Evolutionary conservation across 2,113 vertebrate genomes (phyloP), one percentile per base, ranked within the genome.

Genomic region (Donacobius atricapilla): DNA sequence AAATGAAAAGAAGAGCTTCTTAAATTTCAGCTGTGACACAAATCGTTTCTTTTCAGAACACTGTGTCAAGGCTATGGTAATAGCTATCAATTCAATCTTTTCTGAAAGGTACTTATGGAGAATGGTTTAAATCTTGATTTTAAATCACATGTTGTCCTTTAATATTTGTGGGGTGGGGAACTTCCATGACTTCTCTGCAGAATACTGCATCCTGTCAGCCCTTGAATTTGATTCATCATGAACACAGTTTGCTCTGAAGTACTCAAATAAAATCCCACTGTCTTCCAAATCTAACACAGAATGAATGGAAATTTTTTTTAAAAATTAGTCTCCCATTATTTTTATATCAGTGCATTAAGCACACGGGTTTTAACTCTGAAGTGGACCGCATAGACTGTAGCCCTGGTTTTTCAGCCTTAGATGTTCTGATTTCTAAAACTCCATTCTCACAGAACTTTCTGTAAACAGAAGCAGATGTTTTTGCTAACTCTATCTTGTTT

Each of bases 61-160:
- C 22, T 92, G 66, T 93, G 57, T 54, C 83, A 91, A 93, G 70
- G 89, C 73, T 94, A 79, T 57, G 45, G 81, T 78, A 93, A 79
- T 81, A 79, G 35, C 64, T 72, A 63, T 45, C 87, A 83, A 13
- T 68, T 84, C 72, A 73, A 33, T 89, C 21, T 86, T 61, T 80
- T 57, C 81, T 89, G 66, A 87, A 93, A 87, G 44, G 37, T 70
- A 47, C 31, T 90, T 28, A 37, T 9, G 21, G 13, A 79, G 60
- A 71, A 81, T 82, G 4, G 89, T 71, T 87, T 76, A 82, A 87
- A 64, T 77, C 44, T 90, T 61, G 25, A 68, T 96, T 96, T 92
- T 80, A 92, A 91, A 83, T 93, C 76, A 77, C 39, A 37, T 54
- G 42, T 39, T 93, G 82, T 91, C 60, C 57, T 39, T 69, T 58